Evolutionary conservation across 1,140 invertebrate species (phyloP).

Genomic region (Bicyclus anynana): DNA sequence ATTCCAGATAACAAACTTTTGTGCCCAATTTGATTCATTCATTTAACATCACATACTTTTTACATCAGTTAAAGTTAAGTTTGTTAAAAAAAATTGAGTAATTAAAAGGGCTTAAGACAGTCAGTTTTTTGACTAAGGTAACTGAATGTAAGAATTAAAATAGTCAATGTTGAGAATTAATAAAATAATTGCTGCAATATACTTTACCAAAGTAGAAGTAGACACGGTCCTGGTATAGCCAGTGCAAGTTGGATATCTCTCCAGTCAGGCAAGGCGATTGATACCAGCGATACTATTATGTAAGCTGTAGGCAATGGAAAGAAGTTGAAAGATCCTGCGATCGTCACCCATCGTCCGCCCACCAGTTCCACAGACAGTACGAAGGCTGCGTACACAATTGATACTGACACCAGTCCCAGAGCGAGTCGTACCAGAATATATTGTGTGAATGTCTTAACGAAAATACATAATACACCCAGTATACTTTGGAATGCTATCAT

Average conservation of each 20-base stretch:
- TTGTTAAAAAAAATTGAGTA: too few relatives aligned
- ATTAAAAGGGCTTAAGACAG: too few relatives aligned
- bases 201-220: slow-evolving; percentile 80
- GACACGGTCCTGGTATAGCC: slow-evolving; percentile 82
- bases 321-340: slow-evolving; percentile 84
- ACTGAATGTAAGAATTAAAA: too few relatives aligned
- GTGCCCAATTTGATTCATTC: too few relatives aligned
- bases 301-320: slow-evolving; percentile 85
- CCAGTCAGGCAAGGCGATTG: slow-evolving; percentile 85
- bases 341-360: slow-evolving; percentile 86
- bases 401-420: slow-evolving; percentile 84
- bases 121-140: too few relatives aligned
- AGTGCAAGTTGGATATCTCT: slow-evolving; percentile 84
- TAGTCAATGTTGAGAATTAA: too few relatives aligned
- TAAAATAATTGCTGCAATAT: too few relatives aligned
- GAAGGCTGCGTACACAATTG: slow-evolving; percentile 85
- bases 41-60: too few relatives aligned
- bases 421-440: slow-evolving; percentile 80
- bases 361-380: slow-evolving; percentile 85
- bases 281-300: slow-evolving; percentile 84
- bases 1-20: too few relatives aligned
- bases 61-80: too few relatives aligned
- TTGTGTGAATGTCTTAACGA: slow-evolving; percentile 81
- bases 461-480: slow-evolving; percentile 79
- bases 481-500: slow-evolving; percentile 83